Conservation (phyloP, 2,797 vertebrate genomes). For the Rhodeus uyekii region DNA sequence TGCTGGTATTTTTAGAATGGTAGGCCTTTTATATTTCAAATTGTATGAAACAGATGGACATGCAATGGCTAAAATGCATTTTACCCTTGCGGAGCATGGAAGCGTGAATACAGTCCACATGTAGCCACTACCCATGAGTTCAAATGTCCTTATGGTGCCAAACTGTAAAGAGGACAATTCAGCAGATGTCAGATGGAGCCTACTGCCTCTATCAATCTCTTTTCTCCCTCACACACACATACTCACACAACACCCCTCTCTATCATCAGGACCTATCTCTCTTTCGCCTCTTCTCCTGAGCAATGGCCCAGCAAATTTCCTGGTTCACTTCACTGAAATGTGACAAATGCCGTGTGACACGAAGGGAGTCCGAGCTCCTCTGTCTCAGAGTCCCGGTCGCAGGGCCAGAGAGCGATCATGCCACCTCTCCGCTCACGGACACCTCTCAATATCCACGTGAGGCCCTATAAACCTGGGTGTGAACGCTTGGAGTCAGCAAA, state of each 20-base stretch:
- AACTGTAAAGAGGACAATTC: slow-evolving; percentile 48
- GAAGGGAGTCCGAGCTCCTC: slow-evolving; percentile 50
- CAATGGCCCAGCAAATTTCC: slow-evolving; percentile 63
- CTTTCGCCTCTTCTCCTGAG: slow-evolving; percentile 60
- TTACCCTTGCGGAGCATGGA: not conserved
- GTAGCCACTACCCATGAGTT: slow-evolving; percentile 23
- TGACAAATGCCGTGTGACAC: slow-evolving; percentile 63
- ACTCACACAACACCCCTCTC: slow-evolving; percentile 31
- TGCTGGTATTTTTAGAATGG: not conserved
- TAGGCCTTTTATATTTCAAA: not conserved
- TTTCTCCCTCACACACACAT: slow-evolving; percentile 22
- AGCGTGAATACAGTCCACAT: not conserved
- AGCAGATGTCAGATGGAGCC: slow-evolving; percentile 45
- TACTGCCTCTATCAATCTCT: slow-evolving; percentile 44
- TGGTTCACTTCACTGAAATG: slow-evolving; percentile 66
- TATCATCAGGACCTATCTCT: slow-evolving; percentile 56
- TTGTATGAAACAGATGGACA: not conserved
- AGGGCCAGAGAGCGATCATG: slow-evolving; percentile 47
- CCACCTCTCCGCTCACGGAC: slow-evolving; percentile 47
- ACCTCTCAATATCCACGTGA: slow-evolving; percentile 50
- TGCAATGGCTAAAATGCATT: not conserved
- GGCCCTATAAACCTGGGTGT: slow-evolving; percentile 30
- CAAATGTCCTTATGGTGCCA: slow-evolving; percentile 36
- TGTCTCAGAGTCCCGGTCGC: slow-evolving; percentile 44
- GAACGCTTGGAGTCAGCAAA: slow-evolving; percentile 58